Base-by-base conservation (phyloP, 2,888 invertebrate genomes). In the Iselma pallidipennis region DNA sequence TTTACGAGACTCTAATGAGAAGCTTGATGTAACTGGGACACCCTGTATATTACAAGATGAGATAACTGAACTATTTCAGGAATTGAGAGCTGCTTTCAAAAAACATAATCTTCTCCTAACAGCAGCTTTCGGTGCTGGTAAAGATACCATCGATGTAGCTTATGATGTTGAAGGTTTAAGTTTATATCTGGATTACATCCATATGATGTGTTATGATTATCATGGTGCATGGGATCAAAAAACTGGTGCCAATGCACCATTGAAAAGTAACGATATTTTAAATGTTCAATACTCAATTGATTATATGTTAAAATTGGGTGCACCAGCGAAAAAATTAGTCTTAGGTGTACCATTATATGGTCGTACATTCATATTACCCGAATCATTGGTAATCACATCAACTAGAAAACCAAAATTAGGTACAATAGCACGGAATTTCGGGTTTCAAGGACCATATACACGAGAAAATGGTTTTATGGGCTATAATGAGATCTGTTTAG, bases 181-280 rank as follows among this genome's bases (percentile, higher is more conserved):
- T 14, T 80, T 86, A 0, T 87, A 89, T 75, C 78, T 91, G 42
- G 90, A 91, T 77, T 88, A 86, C 58, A 85, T 94, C 33, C 92
- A 94, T 71, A 86, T 94, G 77, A 95, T 94, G 94, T 91, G 91
- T 64, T 95, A 95, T 78, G 95, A 95, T 79, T 95, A 94, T 78
- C 93, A 94, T 70, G 94, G 94, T 0, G 86, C 90, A 5, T 94
- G 94, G 94, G 91, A 94, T 71, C 83, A 83, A 0, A 83, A 83
- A 59, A 87, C 92, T 0, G 91, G 91, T 0, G 88, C 92, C 9
- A 94, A 95, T 76, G 90, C 94, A 0, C 95, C 95, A 0, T 75
- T 95, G 7, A 83, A 81, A 25, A 85, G 88, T 0, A 76, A 82
- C 0, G 89, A 89, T 72, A 82, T 83, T 0, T 81, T 91, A 3